These are phyloP conservation scores for Aphaenogaster rudis DNA, from an alignment of 1,140 invertebrate genomes.

Conservation along the genomic window DNA sequence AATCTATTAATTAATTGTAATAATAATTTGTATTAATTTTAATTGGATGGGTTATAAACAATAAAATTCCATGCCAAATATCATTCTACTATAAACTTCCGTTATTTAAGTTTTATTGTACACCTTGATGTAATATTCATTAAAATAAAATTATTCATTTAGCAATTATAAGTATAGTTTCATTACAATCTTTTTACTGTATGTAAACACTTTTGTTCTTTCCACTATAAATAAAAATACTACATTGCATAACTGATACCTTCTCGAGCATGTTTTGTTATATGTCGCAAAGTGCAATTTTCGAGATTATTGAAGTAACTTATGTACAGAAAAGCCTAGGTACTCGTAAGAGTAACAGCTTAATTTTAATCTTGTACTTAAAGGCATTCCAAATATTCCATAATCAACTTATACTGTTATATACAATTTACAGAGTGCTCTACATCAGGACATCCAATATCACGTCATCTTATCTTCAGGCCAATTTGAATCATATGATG, in stretches of 20 bases:
- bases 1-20: not conserved
- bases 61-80: not conserved
- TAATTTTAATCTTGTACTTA: slow-evolving; percentile 62
- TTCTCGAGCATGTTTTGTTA: slow-evolving; percentile 2
- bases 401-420: slow-evolving; percentile 61
- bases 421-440: slow-evolving; percentile 63
- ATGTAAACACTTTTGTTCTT: not conserved
- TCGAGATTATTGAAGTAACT: slow-evolving; percentile 35
- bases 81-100: not conserved
- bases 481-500: slow-evolving; percentile 34
- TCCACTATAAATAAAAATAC: slow-evolving; percentile 2
- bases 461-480: slow-evolving; percentile 60
- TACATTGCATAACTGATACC: slow-evolving; percentile 23
- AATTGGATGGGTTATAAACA: not conserved
- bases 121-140: not conserved
- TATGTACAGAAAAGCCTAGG: slow-evolving; percentile 31
- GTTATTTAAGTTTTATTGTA: not conserved
- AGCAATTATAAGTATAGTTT: slow-evolving; percentile 1
- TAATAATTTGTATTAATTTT: slow-evolving; percentile 6
- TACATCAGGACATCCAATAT: slow-evolving; percentile 40
- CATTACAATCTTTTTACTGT: slow-evolving; percentile 6
- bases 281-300: slow-evolving; percentile 35
- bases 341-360: slow-evolving; percentile 65
- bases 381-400: slow-evolving; percentile 54
- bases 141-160: slow-evolving; percentile 17